Evolutionary conservation across 2,113 vertebrate genomes (phyloP), one percentile per base, ranked within the genome.

Genomic region (Gnathonemus longibarbis): DNA sequence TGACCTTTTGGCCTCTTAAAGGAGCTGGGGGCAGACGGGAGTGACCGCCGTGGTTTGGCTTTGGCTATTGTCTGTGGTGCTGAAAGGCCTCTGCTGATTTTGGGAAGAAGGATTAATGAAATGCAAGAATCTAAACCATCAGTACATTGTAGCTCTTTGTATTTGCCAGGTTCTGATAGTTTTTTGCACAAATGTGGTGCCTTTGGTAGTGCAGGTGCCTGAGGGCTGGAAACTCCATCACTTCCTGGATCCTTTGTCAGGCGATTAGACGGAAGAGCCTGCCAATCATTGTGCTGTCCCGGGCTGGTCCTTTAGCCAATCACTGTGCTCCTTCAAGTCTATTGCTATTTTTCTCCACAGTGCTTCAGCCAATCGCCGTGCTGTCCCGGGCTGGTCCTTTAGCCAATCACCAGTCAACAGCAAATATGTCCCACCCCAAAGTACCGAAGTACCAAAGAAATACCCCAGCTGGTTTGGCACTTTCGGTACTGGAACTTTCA

Each of bases 1-100:
- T 94, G 94, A 93, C 92, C 92, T 93, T 80, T 56, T 91, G 94
- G 92, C 90, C 90, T 94, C 88, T 89, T 90, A 89, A 90, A 91
- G 80, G 50, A 50, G 91, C 90, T 91, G 15, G 84, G 92, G 91
- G 19, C 90, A 88, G 88, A 90, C 66, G 92, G 93, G 93, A 90
- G 91, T 92, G 92, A 93, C 93, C 91, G 93, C 88, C 94, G 91
- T 92, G 91, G 31, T 19, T 24, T 42, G 11, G 66, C 7, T 42
- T 52, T 80, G 88, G 31, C 70, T n/a, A 6, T 74, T 74, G 42
- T 87, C 52, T 88, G 53, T 88, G 53, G 27, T 24, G 4, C 42
- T 45, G 50, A 88, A 88, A 62, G 53, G 87, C 52, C 15, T 45
- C 31, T 58, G 39, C 5, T 10, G 0, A 58, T 62, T 89, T 89